Percentiles rank a stretch among this genome's conserved stretches.
These are phyloP conservation scores for Rhynchomys soricoides DNA, from an alignment of 2,113 vertebrate genomes.

Conservation along the genomic window DNA sequence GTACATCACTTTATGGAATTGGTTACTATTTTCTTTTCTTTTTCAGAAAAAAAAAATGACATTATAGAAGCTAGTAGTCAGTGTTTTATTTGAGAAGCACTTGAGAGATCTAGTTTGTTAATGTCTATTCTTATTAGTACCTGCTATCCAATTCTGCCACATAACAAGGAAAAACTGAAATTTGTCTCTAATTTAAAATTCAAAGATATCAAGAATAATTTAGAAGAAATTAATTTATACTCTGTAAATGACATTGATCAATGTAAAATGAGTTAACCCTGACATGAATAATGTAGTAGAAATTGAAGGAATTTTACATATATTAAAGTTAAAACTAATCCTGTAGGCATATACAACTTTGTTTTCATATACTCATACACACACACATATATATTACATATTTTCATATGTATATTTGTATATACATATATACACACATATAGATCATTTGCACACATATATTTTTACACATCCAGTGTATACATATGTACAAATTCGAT, in stretches of 20 bases:
- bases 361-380: background rate
- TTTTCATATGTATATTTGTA: too few species aligned
- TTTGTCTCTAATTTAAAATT: background rate
- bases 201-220: background rate
- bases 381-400: too few species aligned
- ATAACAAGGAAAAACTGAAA: background rate
- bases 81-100: background rate
- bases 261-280: background rate
- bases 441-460: too few species aligned
- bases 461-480: too few species aligned
- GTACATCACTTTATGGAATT: background rate
- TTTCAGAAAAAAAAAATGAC: background rate
- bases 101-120: background rate
- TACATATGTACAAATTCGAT: too few species aligned
- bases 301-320: background rate
- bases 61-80: background rate
- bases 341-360: background rate
- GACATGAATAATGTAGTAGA: background rate
- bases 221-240: background rate
- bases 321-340: background rate
- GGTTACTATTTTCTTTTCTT: background rate
- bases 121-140: background rate
- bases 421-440: too few species aligned
- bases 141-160: background rate
- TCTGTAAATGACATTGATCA: background rate